Evolutionary conservation across 2,888 invertebrate species (phyloP).

Genomic region (Tachina lurida): DNA sequence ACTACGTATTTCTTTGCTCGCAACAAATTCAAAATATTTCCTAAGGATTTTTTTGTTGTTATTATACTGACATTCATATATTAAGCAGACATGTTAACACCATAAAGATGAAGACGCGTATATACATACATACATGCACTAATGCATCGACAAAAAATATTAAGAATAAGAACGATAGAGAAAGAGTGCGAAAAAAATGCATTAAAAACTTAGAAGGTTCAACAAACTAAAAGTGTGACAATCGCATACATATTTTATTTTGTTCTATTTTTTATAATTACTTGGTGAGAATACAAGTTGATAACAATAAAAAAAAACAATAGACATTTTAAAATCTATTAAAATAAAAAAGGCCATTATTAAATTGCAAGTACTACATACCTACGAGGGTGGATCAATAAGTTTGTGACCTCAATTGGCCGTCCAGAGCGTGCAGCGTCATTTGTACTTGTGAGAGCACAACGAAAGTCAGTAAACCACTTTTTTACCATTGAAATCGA

Average conservation of each 20-base stretch:
- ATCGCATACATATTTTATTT: conserved; percentile 25
- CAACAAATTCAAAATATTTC: not conserved
- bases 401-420: no score
- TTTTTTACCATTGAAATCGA: no score
- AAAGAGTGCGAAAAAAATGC: not conserved
- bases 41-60: not conserved
- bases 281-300: conserved; percentile 43
- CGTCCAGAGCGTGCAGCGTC: no score
- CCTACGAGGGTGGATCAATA: no score
- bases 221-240: conserved; percentile 67
- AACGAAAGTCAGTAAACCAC: no score
- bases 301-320: conserved; percentile 46
- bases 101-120: not conserved
- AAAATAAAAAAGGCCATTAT: conserved; percentile 39
- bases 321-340: conserved; percentile 41
- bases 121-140: not conserved
- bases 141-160: conserved; percentile 1
- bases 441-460: no score
- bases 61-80: conserved; percentile 36
- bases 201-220: conserved; percentile 29
- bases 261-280: conserved; percentile 29
- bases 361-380: conserved; percentile 12
- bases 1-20: conserved; percentile 9
- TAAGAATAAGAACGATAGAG: not conserved
- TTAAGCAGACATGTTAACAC: not conserved